These are phyloP conservation scores for Lepidonotus clava DNA, from an alignment of 2,888 invertebrate species.

Conservation along the genomic window DNA sequence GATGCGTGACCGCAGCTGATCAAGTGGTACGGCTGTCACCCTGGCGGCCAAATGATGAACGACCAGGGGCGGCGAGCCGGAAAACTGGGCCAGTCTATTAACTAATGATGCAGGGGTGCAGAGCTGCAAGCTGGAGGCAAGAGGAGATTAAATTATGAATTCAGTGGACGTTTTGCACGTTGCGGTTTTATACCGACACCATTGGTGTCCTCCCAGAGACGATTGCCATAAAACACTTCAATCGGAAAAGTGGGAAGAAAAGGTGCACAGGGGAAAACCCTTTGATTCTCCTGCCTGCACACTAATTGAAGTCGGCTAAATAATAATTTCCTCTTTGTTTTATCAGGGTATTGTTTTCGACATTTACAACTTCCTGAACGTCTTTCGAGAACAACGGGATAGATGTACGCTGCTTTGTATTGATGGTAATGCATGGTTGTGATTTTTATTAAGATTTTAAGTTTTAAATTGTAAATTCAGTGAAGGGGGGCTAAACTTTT, in stretches of 20 bases:
- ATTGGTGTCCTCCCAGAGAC: background rate
- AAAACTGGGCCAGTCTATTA: background rate
- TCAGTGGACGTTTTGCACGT: background rate
- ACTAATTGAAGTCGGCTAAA: background rate
- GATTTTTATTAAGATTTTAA: too few relatives aligned
- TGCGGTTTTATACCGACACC: slow-evolving; percentile 1
- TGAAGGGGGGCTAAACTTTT: too few relatives aligned
- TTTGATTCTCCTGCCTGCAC: background rate
- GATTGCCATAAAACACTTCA: slow-evolving; percentile 9
- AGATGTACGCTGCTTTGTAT: too few relatives aligned
- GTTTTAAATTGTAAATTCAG: too few relatives aligned
- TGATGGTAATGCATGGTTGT: too few relatives aligned
- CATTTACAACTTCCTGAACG: too few relatives aligned
- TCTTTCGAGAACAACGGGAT: too few relatives aligned
- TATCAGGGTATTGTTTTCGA: too few relatives aligned
- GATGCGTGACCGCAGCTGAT: slow-evolving; percentile 5
- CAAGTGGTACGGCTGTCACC: background rate
- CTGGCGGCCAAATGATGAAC: background rate
- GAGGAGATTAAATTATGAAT: slow-evolving; percentile 9
- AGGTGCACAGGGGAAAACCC: background rate
- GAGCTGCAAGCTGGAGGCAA: background rate
- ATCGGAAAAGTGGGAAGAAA: background rate
- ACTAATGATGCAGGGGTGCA: background rate
- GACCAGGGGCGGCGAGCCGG: background rate
- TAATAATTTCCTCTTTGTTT: too few relatives aligned